These are phyloP conservation scores for Cactoblastis cactorum DNA, from an alignment of 2,888 invertebrate species.

Conservation along the genomic window DNA sequence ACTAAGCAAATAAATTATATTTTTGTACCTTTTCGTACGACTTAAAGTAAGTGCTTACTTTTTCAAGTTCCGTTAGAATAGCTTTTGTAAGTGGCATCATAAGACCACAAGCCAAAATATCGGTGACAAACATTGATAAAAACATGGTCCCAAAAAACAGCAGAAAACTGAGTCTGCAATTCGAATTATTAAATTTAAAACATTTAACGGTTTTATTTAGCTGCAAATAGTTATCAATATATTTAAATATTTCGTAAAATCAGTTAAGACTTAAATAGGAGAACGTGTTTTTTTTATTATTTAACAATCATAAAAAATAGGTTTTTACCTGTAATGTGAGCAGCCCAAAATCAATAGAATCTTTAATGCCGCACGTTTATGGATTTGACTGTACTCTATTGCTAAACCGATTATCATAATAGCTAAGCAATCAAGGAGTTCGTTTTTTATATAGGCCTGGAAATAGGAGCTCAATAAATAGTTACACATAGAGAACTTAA, in stretches of 20 bases:
- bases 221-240: no score
- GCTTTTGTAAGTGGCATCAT: constrained; percentile 61
- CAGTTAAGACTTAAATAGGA: no score
- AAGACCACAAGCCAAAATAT: constrained; percentile 51
- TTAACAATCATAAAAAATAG: neutral
- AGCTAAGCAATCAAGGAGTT: constrained; percentile 46
- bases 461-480: no score
- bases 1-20: no score
- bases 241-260: no score
- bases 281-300: no score
- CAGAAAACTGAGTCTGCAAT: constrained; percentile 55
- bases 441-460: constrained; percentile 46
- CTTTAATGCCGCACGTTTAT: constrained; percentile 50
- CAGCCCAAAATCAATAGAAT: constrained; percentile 52
- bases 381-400: constrained; percentile 46
- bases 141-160: constrained; percentile 51
- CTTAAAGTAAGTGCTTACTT: constrained; percentile 30
- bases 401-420: constrained; percentile 50
- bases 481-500: constrained; percentile 16
- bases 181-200: no score
- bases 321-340: constrained; percentile 51
- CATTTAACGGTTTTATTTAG: no score
- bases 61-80: constrained; percentile 51
- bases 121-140: constrained; percentile 57
- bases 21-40: no score